phyloP scores from a whole-genome alignment of 2,797 vertebrate species.

The Spinibarbus caldwelli region DNA sequence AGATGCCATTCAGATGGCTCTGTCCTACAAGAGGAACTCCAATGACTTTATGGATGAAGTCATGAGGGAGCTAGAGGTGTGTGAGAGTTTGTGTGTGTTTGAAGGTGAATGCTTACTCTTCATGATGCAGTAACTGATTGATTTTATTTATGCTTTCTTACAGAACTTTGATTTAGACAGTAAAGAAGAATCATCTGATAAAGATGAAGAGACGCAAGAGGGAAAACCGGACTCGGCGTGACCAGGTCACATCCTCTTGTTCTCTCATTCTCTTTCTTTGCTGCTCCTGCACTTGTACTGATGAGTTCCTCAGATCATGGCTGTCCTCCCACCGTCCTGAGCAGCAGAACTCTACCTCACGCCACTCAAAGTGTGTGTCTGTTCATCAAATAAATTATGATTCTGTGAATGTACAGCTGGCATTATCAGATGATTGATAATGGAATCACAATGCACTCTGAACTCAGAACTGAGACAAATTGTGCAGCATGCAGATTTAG shows the following conservation, averaged over 20 bases:
- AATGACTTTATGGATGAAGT: slow-evolving; percentile 96
- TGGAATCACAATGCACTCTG: background rate
- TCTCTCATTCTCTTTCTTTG: background rate
- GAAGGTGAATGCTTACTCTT: background rate
- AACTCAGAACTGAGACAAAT: background rate
- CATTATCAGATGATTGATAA: too few relatives aligned
- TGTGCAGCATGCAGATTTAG: background rate
- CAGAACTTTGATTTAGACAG: slow-evolving; percentile 89
- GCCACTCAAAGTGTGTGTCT: slow-evolving; percentile 16
- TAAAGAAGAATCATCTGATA: slow-evolving; percentile 64
- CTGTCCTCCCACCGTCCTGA: slow-evolving; percentile 37
- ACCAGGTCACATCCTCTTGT: slow-evolving; percentile 29
- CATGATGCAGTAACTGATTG: background rate
- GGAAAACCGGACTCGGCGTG: slow-evolving; percentile 70
- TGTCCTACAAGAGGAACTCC: slow-evolving; percentile 92
- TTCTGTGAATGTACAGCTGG: slow-evolving; percentile 34
- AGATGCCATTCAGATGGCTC: slow-evolving; percentile 89
- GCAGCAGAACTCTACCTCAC: slow-evolving; percentile 50
- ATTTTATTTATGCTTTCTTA: slow-evolving; percentile 3
- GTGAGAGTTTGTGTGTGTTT: background rate
- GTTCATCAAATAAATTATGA: background rate
- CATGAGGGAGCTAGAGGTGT: slow-evolving; percentile 87
- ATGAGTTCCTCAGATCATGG: slow-evolving; percentile 34
- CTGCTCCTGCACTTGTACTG: background rate
- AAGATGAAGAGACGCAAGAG: slow-evolving; percentile 72